phyloP scores from a whole-genome alignment of 2,888 invertebrate genomes.

The Amphipyra berbera region DNA sequence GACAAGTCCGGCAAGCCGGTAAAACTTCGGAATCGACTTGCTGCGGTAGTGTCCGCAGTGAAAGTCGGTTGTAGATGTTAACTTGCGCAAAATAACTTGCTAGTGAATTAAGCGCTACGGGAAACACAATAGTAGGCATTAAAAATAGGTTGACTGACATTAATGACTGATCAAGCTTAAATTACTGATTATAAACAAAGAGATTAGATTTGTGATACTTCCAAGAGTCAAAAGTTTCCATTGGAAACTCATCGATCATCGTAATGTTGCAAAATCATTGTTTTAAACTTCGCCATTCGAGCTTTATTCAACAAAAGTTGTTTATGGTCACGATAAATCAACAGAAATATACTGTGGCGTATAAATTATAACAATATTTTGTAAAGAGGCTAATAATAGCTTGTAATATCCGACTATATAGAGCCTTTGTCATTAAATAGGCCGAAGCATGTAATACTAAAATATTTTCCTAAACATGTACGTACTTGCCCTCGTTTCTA shows the following conservation, averaged over 20 bases:
- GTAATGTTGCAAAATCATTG: conserved; percentile 69
- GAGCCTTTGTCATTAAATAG: conserved; percentile 22
- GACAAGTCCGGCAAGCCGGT: too few relatives aligned
- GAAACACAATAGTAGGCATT: not conserved
- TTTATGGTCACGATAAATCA: conserved; percentile 47
- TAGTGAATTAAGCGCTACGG: too few relatives aligned
- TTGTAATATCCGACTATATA: conserved; percentile 7
- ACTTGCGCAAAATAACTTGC: too few relatives aligned
- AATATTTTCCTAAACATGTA: conserved; percentile 14
- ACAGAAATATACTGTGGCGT: conserved; percentile 18
- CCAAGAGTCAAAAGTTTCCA: conserved; percentile 45
- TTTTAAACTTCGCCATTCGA: conserved; percentile 64
- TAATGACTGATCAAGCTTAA: conserved; percentile 19
- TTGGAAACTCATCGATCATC: conserved; percentile 66
- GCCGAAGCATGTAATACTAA: not conserved
- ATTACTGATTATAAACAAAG: conserved; percentile 22
- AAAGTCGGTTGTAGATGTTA: too few relatives aligned
- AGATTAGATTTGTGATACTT: conserved; percentile 23
- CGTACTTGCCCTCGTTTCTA: conserved; percentile 15
- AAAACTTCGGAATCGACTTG: too few relatives aligned
- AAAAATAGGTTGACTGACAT: not conserved
- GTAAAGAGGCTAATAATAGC: conserved; percentile 20
- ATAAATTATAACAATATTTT: conserved; percentile 25
- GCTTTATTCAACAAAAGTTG: conserved; percentile 53
- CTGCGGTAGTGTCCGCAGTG: too few relatives aligned